Conservation (phyloP, 2,113 vertebrate genomes). For the Cromileptes altivelis region DNA sequence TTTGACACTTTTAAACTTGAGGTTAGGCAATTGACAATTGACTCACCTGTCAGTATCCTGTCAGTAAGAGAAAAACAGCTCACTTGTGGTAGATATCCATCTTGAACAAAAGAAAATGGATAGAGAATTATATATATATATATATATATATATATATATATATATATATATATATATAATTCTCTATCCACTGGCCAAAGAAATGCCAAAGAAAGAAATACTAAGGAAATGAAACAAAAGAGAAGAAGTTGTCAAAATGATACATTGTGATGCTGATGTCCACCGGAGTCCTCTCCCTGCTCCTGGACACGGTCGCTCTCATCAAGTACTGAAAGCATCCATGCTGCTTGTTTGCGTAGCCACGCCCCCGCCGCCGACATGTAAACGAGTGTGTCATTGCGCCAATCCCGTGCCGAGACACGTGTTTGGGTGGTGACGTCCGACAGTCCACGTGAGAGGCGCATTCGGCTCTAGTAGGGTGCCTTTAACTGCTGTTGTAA, state of each 20-base stretch:
- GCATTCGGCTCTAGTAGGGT: background rate
- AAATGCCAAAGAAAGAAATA: background rate
- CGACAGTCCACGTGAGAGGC: constrained; percentile 51
- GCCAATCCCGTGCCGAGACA: constrained; percentile 62
- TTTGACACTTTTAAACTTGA: background rate
- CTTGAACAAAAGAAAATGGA: background rate
- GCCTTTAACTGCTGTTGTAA: no score
- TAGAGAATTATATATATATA: no score
- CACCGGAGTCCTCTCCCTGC: background rate
- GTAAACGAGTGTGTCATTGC: constrained; percentile 16
- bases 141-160: no score
- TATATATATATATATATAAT: no score
- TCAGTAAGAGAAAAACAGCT: background rate
- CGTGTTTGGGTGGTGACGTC: constrained; percentile 48
- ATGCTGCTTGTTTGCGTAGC: constrained; percentile 29
- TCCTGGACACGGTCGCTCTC: background rate
- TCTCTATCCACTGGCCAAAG: no score
- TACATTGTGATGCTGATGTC: constrained; percentile 3
- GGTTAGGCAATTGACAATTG: background rate
- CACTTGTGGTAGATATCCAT: constrained; percentile 1
- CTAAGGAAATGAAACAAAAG: background rate
- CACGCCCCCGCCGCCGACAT: constrained; percentile 33
- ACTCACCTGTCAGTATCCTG: constrained; percentile 44
- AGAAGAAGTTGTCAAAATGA: accelerated
- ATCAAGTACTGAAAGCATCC: constrained; percentile 32